A percentile compares a stretch with the other conserved stretches of the same genome.
Evolutionary conservation across 1,140 invertebrate genomes (phyloP).

Genomic region (Goniozus legneri): DNA sequence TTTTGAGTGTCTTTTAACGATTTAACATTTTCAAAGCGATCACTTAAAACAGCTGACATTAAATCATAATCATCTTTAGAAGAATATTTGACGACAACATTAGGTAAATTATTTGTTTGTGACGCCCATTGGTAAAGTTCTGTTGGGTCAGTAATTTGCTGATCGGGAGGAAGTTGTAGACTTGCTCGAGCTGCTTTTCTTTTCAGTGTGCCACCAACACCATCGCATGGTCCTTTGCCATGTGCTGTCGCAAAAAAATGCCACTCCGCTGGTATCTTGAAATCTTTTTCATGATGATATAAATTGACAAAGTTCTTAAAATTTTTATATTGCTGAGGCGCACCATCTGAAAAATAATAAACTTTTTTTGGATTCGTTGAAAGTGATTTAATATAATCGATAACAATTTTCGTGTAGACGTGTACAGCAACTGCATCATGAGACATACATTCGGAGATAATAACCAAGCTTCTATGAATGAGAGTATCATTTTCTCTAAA

Average conservation of each 20-base stretch:
- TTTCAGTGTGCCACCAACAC: too few species aligned
- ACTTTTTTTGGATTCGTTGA: not conserved
- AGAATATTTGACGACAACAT: slow-evolving; percentile 8
- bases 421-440: slow-evolving; percentile 7
- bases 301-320: too few species aligned
- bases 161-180: slow-evolving; percentile 5
- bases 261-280: slow-evolving; percentile 1
- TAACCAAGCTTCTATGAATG: slow-evolving; percentile 2
- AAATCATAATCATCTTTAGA: not conserved
- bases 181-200: slow-evolving; percentile 6
- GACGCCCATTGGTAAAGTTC: slow-evolving; percentile 11
- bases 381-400: not conserved
- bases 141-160: slow-evolving; percentile 6
- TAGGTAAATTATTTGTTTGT: slow-evolving; percentile 5
- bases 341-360: too few species aligned
- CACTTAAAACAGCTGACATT: not conserved
- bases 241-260: not conserved
- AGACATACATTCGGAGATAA: slow-evolving; percentile 3
- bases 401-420: too few species aligned
- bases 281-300: slow-evolving; percentile 1
- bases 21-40: slow-evolving; percentile 5
- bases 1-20: slow-evolving; percentile 6
- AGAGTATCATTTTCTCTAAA: slow-evolving; percentile 3
- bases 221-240: slow-evolving; percentile 3
- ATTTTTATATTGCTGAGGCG: too few species aligned